Evolutionary conservation across 2,888 invertebrate species (phyloP).

Genomic region (Melieria omissa): DNA sequence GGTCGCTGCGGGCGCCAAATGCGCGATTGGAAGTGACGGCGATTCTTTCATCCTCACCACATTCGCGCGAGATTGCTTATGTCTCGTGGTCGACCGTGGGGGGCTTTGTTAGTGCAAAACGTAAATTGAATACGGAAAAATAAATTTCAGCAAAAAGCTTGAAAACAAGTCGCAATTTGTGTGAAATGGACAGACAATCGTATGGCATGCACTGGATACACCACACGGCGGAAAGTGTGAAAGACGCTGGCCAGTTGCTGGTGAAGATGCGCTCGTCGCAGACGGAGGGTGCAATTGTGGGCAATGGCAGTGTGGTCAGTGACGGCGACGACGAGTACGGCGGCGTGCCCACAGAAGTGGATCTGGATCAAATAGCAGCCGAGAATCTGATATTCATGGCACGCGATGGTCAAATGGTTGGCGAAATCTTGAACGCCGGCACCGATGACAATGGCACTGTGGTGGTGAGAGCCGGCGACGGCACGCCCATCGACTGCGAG

Average conservation of each 20-base stretch:
- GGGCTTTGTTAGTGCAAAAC: not conserved
- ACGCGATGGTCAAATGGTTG: slow-evolving; percentile 68
- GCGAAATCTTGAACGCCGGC: slow-evolving; percentile 55
- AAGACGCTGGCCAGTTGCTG: slow-evolving; percentile 44
- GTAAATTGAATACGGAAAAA: too few species aligned
- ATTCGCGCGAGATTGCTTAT: not conserved
- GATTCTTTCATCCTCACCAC: too few species aligned
- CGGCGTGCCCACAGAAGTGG: slow-evolving; percentile 48
- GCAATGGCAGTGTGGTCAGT: slow-evolving; percentile 37
- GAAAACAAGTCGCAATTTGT: too few species aligned
- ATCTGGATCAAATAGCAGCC: slow-evolving; percentile 73
- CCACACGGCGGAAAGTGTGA: slow-evolving; percentile 50
- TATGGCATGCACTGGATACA: slow-evolving; percentile 63
- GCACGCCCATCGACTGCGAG: slow-evolving; percentile 45
- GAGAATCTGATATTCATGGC: slow-evolving; percentile 74
- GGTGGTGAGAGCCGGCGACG: slow-evolving; percentile 53
- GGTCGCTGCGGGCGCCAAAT: too few species aligned
- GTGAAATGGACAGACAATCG: slow-evolving; percentile 49
- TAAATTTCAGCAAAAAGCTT: too few species aligned
- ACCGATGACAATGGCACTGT: slow-evolving; percentile 55
- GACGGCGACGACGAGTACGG: slow-evolving; percentile 46
- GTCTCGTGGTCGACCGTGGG: slow-evolving; percentile 26
- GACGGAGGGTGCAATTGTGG: slow-evolving; percentile 54
- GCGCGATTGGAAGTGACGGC: too few species aligned
- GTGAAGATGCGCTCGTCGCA: slow-evolving; percentile 44